Base-by-base conservation (phyloP, 30 jellyfish, hydroid and myxozoan genomes). In the Aurelia sp. region DNA sequence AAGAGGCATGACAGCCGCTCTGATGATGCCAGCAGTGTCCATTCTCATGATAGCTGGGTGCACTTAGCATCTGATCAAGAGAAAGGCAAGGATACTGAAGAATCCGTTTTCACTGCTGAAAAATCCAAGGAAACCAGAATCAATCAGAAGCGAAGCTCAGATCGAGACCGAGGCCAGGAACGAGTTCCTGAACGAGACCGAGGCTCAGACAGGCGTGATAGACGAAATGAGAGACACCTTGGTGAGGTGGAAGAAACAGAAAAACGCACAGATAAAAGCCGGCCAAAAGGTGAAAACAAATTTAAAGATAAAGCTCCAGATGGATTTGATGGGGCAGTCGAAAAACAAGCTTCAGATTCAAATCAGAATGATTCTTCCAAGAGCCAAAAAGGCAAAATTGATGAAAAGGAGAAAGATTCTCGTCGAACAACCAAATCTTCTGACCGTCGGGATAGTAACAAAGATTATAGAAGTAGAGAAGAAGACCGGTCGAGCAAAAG, bases 1-100 rank as follows among this genome's bases (percentile, higher is more conserved):
- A 84, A 85, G 50, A 58, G 99, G 70, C 82, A 76, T 31, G 99
- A 89, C 60, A 94, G 99, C 71, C 68, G 89, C 41, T 93, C 98
- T 20, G 98, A 93, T 57, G 98, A 93, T 82, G 93, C 93, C 9
- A 51, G 87, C 74, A 89, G 97, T 44, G 82, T 80, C n/a, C 89
- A 72, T 73, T 89, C 97, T 16, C 93, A 81, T 27, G 93, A 89
- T 57, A 82, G 97, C 69, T 72, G 89, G 86, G 93, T 70, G 16
- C 83, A 71, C 55, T 67, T 59, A 22, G 65, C 90, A 20, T 20
- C 66, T 62, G 84, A 71, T 35, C 74, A 67, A 35, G 86, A 60
- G 65, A 78, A 74, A 23, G 63, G 40, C 59, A 67, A 62, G 27
- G 91, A 82, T 2, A 31, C 91, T 10, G 85, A 78, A 47, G 89